Evolutionary conservation across 2,888 invertebrate species (phyloP).

Genomic region (Pyrochroa serraticornis): DNA sequence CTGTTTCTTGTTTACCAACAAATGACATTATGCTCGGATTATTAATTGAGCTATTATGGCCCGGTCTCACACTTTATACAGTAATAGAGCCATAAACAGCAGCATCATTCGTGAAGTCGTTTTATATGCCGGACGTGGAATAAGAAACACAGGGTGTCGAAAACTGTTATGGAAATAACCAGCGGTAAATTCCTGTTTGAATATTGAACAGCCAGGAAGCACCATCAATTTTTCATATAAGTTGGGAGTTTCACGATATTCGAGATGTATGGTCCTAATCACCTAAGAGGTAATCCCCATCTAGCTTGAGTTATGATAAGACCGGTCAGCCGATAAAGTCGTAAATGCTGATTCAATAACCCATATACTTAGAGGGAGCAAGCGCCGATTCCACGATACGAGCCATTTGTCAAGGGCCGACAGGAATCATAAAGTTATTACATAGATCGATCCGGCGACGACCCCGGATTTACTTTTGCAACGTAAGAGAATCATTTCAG

Average conservation of each 20-base stretch:
- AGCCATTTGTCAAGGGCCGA: slow-evolving; percentile 51
- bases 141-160: slow-evolving; percentile 25
- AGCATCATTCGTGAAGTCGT: slow-evolving; percentile 26
- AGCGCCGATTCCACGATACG: slow-evolving; percentile 42
- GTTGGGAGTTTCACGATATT: slow-evolving; percentile 49
- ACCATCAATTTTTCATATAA: slow-evolving; percentile 13
- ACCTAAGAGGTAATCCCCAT: slow-evolving; percentile 58
- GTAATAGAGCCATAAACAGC: slow-evolving; percentile 24
- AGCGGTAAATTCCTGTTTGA: slow-evolving; percentile 25
- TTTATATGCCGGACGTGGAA: slow-evolving; percentile 22
- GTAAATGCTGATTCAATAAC: slow-evolving; percentile 58
- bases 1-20: slow-evolving; percentile 3
- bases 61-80: slow-evolving; percentile 23
- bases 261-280: slow-evolving; percentile 57
- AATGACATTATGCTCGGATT: slow-evolving; percentile 24
- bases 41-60: slow-evolving; percentile 27
- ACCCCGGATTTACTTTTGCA: slow-evolving; percentile 6
- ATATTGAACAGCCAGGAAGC: slow-evolving; percentile 13
- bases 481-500: too few species aligned
- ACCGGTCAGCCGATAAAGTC: slow-evolving; percentile 53
- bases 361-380: slow-evolving; percentile 47
- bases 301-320: slow-evolving; percentile 58
- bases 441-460: slow-evolving; percentile 39
- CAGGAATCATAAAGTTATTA: slow-evolving; percentile 56
- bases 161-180: slow-evolving; percentile 31